A percentile compares a stretch with the other conserved stretches of the same genome.
phyloP scores from a whole-genome alignment of 2,113 vertebrate species.

The Datnioides undecimradiatus region DNA sequence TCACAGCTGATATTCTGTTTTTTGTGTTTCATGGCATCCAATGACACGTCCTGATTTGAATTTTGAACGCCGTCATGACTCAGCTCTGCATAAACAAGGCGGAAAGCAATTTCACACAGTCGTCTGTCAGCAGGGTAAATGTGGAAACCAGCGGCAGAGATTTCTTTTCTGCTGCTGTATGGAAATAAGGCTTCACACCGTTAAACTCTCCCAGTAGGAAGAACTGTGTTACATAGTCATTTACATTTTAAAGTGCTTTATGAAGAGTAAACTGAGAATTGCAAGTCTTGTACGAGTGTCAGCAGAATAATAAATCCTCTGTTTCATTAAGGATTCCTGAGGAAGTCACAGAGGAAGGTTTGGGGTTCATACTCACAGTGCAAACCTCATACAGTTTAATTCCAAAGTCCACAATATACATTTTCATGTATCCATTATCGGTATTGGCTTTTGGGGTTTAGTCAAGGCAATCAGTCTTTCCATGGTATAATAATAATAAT shows the following conservation, averaged over 20 bases:
- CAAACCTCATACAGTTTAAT: conserved; percentile 1
- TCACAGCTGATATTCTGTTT: not conserved
- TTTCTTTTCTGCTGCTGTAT: conserved; percentile 45
- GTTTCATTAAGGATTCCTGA: conserved; percentile 36
- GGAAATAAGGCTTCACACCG: conserved; percentile 64
- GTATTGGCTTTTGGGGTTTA: conserved; percentile 17
- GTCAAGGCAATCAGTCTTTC: not conserved
- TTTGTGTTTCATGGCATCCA: not conserved
- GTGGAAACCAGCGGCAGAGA: conserved; percentile 26
- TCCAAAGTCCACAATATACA: conserved; percentile 3
- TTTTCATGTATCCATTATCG: conserved; percentile 21
- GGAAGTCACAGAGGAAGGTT: conserved; percentile 17
- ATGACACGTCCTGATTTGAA: conserved; percentile 14
- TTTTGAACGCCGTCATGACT: conserved; percentile 21
- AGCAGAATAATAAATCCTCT: conserved; percentile 64
- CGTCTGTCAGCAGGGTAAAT: not conserved
- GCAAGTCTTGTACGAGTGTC: conserved; percentile 49
- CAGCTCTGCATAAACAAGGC: conserved; percentile 17
- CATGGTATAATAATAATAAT: not conserved
- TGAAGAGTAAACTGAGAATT: conserved; percentile 61
- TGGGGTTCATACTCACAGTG: not conserved
- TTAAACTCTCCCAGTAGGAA: conserved; percentile 54
- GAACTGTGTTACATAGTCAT: conserved; percentile 59
- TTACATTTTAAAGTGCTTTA: conserved; percentile 74
- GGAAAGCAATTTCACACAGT: conserved; percentile 31